Base-by-base conservation (phyloP, 2,113 vertebrate species). In the Spilogale gracilis region DNA sequence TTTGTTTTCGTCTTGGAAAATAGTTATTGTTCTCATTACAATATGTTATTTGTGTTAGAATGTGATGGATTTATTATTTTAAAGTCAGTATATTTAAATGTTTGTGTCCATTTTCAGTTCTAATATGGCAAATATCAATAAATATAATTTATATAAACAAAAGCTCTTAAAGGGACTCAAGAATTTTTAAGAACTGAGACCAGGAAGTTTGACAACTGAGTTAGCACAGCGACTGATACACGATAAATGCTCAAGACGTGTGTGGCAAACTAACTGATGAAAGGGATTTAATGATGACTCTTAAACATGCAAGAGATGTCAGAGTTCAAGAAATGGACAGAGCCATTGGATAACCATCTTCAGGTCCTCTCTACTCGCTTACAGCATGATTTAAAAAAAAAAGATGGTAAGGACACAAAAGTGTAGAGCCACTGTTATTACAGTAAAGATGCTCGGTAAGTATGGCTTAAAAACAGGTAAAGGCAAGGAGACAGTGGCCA, bases 1-100 rank as follows among this genome's bases (percentile, higher is more conserved):
- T 89, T 56, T 56, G 32, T 79, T 96, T 95, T 90, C 76, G 54
- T 92, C 90, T 87, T 91, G 58, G 50, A 95, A 95, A 95, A 95
- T 30, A 88, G 63, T 84, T 80, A 50, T 80, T 84, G 74, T 79
- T 91, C 78, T 76, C 23, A 86, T 94, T 85, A 67, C 56, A 96
- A 71, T 96, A 80, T 38, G 23, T 96, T 96, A 82, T 92, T 94
- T 94, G 91, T 79, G 56, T 60, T 92, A 83, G 32, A 18, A 81
- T 91, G 20, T 4, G 83, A 85, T 74, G 30, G 80, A 1, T 65
- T 96, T 88, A 84, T 50, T 91, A 80, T 32, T 65, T 65, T 27
- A 93, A 60, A 91, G 95, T 92, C 95, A 88, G 87, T 82, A 58
- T 45, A 90, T 27, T 65, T 69, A 58, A 54, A 81, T 43, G 12